These are phyloP conservation scores for Hormaphis cornu DNA, from an alignment of 1,140 invertebrate genomes.

Conservation along the genomic window DNA sequence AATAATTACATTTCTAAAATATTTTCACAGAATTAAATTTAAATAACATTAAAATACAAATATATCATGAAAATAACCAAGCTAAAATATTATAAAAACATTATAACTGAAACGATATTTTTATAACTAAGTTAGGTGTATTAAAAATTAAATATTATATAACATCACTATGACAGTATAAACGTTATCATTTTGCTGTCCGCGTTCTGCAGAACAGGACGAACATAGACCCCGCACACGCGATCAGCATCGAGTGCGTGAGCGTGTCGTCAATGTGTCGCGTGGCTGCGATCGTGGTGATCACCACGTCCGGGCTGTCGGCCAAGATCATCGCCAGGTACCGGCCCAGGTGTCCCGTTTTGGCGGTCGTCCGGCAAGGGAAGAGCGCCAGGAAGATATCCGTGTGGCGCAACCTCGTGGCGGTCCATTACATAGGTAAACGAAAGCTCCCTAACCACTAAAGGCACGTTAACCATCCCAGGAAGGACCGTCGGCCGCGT, in stretches of 20 bases:
- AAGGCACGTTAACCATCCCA: no score
- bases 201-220: conserved; percentile 6
- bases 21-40: no score
- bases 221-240: not conserved
- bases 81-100: no score
- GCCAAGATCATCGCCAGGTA: not conserved
- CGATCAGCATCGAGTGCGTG: not conserved
- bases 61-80: no score
- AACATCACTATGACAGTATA: no score
- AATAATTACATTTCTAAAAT: no score
- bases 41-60: no score
- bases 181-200: not conserved
- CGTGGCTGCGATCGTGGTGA: not conserved
- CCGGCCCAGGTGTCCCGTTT: not conserved
- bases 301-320: not conserved
- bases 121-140: no score
- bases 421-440: not conserved
- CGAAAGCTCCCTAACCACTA: not conserved
- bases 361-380: not conserved
- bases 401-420: not conserved
- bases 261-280: not conserved
- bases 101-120: no score
- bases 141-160: no score
- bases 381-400: not conserved
- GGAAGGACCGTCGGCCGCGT: no score